Conservation (phyloP, 2,888 invertebrate species). For the Eupithecia inturbata region DNA sequence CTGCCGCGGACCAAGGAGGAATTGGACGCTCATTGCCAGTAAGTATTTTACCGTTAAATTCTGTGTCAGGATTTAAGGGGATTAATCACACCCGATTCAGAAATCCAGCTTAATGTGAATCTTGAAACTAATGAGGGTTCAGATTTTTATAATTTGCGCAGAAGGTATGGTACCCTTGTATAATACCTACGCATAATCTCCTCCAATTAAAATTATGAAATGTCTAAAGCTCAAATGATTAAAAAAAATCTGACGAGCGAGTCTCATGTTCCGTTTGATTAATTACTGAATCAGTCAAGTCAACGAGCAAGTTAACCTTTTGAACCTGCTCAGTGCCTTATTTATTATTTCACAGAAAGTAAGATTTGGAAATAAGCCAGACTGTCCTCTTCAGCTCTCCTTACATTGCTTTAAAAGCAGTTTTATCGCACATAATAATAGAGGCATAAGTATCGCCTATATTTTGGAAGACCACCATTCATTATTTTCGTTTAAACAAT, state of each 20-base stretch:
- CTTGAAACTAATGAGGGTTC: neutral
- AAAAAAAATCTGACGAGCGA: neutral
- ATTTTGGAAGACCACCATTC: neutral
- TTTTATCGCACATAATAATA: conserved; percentile 16
- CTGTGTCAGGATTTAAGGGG: neutral
- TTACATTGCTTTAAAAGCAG: conserved; percentile 10
- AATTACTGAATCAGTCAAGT: conserved; percentile 10
- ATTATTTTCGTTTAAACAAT: conserved; percentile 1
- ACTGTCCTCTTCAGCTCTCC: neutral
- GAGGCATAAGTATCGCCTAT: neutral
- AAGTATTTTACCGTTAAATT: conserved; percentile 43
- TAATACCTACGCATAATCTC: neutral
- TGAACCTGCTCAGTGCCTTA: neutral
- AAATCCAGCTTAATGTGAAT: neutral
- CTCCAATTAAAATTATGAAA: neutral
- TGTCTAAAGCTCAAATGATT: neutral
- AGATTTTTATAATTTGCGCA: neutral
- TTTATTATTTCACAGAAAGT: conserved; percentile 4
- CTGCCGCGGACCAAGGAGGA: conserved; percentile 69
- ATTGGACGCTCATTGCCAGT: conserved; percentile 74
- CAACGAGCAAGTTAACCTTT: conserved; percentile 10
- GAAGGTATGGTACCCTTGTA: neutral
- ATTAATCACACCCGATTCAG: neutral
- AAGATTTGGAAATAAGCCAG: conserved; percentile 7
- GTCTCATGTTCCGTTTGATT: conserved; percentile 9